Evolutionary conservation across 1,140 invertebrate species (phyloP), one percentile per base, ranked within the genome.

Genomic region (Pararge aegeria): DNA sequence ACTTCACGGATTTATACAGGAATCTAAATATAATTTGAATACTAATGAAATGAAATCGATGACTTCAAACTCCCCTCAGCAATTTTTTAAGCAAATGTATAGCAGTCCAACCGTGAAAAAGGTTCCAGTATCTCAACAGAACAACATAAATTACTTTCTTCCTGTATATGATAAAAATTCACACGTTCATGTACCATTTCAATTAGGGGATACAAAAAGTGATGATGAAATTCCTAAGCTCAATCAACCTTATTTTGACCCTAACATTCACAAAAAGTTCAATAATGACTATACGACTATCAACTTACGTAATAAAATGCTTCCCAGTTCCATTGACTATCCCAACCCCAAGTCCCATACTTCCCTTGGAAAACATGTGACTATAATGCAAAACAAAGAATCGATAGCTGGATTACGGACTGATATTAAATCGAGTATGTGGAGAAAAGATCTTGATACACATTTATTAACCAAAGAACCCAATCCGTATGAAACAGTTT

Each of bases 401-500:
- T 48, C 73, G 20, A 74, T 77, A 40, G 46, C 50, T 21, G 30
- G 40, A 46, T 66, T 60, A 55, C 44, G 54, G 52, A 68, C 48
- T 58, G 56, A 77, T 27, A 51, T 59, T 21, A 66, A 69, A 55
- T 55, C 61, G 52, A 48, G 34, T 38, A 27, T 66, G 24, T 68
- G 68, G 73, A 55, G 13, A 27, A 51, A 69, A 61, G 50, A 68
- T 24, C 53, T 64, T 16, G 72, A 71, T 42, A 62, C 61, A 44
- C 80, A 85, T 55, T 51, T 83, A 18, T 56, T 79, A 34, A 71
- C 64, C 12, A 82, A 84, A 80, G 50, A 54, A 16, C 80, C 77
- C 0, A 84, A 76, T 58, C 85, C 78, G n/a, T 83, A 86, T 53
- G 78, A 86, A 52, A 83, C 72, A 6, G 77, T 87, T 44, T 62